Conservation (phyloP, 2,888 invertebrate genomes). For the Endotricha flammealis region DNA sequence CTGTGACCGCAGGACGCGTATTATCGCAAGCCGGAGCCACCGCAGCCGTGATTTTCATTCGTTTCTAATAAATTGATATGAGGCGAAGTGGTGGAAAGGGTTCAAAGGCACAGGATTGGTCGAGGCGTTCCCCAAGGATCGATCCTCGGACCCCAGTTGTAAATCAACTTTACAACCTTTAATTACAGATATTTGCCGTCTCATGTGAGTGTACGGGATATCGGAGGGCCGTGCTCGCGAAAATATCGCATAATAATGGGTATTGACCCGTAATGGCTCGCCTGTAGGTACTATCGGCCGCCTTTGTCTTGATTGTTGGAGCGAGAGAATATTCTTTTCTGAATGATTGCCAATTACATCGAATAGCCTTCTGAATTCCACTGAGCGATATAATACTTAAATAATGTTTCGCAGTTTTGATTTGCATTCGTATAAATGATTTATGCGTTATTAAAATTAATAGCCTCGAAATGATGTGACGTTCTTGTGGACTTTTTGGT, state of each 20-base stretch:
- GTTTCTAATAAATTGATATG: conserved; percentile 77
- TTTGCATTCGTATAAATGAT: conserved; percentile 67
- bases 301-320: conserved; percentile 75
- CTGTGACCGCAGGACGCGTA: conserved; percentile 64
- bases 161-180: conserved; percentile 79
- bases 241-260: conserved; percentile 78
- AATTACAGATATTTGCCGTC: conserved; percentile 78
- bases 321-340: conserved; percentile 69
- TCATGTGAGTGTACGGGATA: conserved; percentile 71
- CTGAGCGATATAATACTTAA: conserved; percentile 60
- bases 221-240: conserved; percentile 74
- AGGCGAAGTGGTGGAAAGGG: conserved; percentile 48
- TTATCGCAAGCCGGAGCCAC: conserved; percentile 67
- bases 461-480: conserved; percentile 36
- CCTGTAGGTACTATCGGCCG: conserved; percentile 74
- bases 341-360: conserved; percentile 77
- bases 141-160: conserved; percentile 67
- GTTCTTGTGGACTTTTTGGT: too few relatives aligned
- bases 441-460: conserved; percentile 63
- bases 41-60: conserved; percentile 72
- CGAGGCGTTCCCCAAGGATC: conserved; percentile 62
- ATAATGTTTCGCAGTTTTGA: conserved; percentile 54
- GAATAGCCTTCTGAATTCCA: conserved; percentile 73
- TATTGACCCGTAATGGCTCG: conserved; percentile 76
- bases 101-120: conserved; percentile 56